Percentiles rank a stretch among this genome's conserved stretches.
phyloP scores from a whole-genome alignment of 2,113 vertebrate species.

The Lucifuga dentata region DNA sequence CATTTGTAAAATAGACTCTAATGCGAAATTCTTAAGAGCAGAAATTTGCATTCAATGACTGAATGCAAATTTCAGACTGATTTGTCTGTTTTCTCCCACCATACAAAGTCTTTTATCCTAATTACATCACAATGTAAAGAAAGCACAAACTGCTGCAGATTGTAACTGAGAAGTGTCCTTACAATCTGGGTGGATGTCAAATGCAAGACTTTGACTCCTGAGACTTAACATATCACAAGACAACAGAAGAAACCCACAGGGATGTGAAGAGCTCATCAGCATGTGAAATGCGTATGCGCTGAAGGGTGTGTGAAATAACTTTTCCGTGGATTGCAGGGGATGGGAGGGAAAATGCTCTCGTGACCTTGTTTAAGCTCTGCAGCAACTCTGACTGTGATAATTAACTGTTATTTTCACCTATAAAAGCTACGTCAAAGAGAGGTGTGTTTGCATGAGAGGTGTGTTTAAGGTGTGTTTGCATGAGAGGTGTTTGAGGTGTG shows the following conservation, averaged over 20 bases:
- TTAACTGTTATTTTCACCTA: conserved; percentile 73
- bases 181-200: background rate
- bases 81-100: background rate
- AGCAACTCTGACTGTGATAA: conserved; percentile 59
- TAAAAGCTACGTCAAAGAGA: conserved; percentile 53
- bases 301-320: conserved; percentile 50
- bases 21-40: background rate
- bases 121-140: background rate
- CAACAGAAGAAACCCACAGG: too few relatives aligned
- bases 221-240: too few relatives aligned
- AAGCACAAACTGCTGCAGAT: background rate
- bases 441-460: conserved; percentile 9
- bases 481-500: too few relatives aligned
- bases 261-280: conserved; percentile 7
- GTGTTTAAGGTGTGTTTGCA: too few relatives aligned
- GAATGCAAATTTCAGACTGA: background rate
- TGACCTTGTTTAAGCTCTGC: conserved; percentile 65
- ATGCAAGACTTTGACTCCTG: background rate
- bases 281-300: conserved; percentile 38
- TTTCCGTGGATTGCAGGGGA: conserved; percentile 23
- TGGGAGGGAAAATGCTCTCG: conserved; percentile 42
- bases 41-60: background rate
- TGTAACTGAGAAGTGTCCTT: too few relatives aligned
- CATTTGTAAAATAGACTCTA: background rate
- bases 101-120: too few relatives aligned